Evolutionary conservation across 2,113 vertebrate species (phyloP).

Genomic region (Cyanoliseus patagonus): DNA sequence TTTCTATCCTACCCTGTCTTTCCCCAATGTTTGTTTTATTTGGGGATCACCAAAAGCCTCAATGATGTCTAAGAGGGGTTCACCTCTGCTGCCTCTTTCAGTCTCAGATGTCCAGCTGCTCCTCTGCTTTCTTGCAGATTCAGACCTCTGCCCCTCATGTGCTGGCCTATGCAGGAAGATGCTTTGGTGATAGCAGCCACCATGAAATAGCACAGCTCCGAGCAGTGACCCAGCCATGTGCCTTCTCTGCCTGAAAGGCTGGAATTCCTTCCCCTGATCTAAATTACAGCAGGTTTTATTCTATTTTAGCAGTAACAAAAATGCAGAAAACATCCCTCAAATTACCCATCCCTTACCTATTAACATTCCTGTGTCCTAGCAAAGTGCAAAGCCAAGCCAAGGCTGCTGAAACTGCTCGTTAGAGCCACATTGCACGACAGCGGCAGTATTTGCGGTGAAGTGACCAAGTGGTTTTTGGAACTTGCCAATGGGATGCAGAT

Average conservation of each 20-base stretch:
- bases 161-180: rapidly evolving
- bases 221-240: rapidly evolving
- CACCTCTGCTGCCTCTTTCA: rapidly evolving
- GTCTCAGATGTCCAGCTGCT: not conserved
- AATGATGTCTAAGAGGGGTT: not conserved
- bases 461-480: not conserved
- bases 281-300: not conserved
- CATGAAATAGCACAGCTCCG: not conserved
- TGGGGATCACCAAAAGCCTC: not conserved
- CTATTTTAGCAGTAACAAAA: not conserved
- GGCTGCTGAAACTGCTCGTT: not conserved
- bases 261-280: not conserved
- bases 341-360: not conserved
- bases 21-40: not conserved
- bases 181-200: not conserved
- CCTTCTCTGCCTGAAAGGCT: not conserved
- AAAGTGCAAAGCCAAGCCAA: slow-evolving; percentile 2
- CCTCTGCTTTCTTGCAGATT: not conserved
- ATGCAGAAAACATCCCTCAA: not conserved
- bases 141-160: not conserved
- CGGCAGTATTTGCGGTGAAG: not conserved
- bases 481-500: not conserved
- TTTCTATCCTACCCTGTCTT: not conserved
- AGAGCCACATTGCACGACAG: not conserved
- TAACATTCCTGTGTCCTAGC: not conserved